Base-by-base conservation (phyloP, 2,888 invertebrate genomes). In the Proisotoma minuta region DNA sequence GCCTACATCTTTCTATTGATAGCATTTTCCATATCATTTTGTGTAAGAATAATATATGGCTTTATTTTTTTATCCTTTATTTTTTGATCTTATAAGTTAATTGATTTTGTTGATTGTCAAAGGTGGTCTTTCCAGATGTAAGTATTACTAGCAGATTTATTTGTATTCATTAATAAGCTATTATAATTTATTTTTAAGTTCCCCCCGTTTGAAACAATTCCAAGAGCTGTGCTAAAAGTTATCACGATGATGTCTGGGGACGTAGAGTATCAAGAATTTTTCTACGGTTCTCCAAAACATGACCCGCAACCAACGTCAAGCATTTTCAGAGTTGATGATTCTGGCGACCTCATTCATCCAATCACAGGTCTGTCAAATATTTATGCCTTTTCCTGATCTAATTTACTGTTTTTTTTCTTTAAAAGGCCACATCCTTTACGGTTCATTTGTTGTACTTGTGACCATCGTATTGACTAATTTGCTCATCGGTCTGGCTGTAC, bases 191-290 rank as follows among this genome's bases (percentile, higher is more conserved):
- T 29, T 53, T 34, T 29, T 53, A 2, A 57, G 57, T 58, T 50
- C 34, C 34, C 58, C 15, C 50, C 58, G 34, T 58, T 58, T 34
- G 27, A 34, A 23, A 49, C 58, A 27, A 20, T 50, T 20, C 22
- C 29, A 15, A 22, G 58, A 49, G 49, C 58, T 12, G 5, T 29
- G n/a, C 40, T 58, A 15, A 27, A 58, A 58, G 58, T 58, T 2
- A 22, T 58, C 3, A 50, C 58, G 2, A 58, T 58, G 58, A 58
- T 58, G 58, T 48, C 50, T 3, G 58, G 58, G 15, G 58, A 58
- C 20, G 29, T 58, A 4, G 58, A 58, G 1, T 58, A 58, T 58
- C 22, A 15, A 15, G 58, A 58, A 2, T 58, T 58, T 10, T 58
- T 58, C 20, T 58, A 58, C 34, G 50, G 50, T 12, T 15, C 27